These are phyloP conservation scores for Otus scops DNA, from an alignment of 2,797 vertebrate genomes.

Conservation along the genomic window DNA sequence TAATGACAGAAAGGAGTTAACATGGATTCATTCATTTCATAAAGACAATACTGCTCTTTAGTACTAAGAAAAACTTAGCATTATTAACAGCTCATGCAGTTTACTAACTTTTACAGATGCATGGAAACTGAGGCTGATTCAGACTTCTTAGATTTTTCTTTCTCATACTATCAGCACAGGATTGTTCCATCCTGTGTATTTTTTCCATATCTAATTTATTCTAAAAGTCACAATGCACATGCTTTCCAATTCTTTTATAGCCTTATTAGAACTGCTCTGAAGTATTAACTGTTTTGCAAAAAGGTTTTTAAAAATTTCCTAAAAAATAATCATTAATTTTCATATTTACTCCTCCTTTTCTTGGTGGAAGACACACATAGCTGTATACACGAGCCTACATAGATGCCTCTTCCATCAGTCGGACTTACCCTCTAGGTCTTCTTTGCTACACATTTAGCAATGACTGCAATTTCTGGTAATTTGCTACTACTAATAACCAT, in stretches of 20 bases:
- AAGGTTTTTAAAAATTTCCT: neutral
- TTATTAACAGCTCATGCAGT: neutral
- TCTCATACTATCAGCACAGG: neutral
- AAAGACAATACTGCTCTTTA: neutral
- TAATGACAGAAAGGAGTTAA: constrained; percentile 61
- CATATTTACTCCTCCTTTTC: neutral
- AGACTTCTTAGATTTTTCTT: neutral
- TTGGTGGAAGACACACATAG: neutral
- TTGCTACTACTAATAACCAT: neutral
- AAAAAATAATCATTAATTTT: neutral
- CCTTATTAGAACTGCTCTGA: neutral
- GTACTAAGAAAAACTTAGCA: neutral
- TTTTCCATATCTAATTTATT: neutral
- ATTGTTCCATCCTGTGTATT: neutral
- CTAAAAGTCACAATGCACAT: neutral
- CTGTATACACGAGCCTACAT: neutral
- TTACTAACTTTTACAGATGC: neutral
- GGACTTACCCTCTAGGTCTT: neutral
- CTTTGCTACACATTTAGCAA: neutral
- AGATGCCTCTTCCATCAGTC: neutral
- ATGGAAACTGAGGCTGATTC: neutral
- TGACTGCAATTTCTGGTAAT: neutral
- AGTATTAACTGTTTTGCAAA: neutral
- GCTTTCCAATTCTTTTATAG: neutral
- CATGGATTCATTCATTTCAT: neutral